Percentiles rank a stretch among this genome's conserved stretches.
These are phyloP conservation scores for Fragum whitleyi DNA, from an alignment of 2,888 invertebrate species.

Conservation along the genomic window DNA sequence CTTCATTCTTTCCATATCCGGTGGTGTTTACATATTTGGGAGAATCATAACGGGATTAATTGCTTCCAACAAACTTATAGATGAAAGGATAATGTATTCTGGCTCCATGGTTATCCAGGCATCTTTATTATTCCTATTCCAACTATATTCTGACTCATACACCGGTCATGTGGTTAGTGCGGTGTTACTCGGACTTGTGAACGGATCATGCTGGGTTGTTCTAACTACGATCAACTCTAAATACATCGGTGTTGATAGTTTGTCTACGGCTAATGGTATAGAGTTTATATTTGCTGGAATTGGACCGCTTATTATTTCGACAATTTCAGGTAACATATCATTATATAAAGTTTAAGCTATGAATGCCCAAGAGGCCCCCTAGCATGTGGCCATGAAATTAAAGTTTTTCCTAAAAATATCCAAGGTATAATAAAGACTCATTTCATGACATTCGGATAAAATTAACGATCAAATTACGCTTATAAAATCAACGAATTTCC, in stretches of 20 bases:
- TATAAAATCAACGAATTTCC: no score
- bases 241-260: slow-evolving; percentile 17
- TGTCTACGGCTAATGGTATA: slow-evolving; percentile 14
- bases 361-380: background rate
- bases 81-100: slow-evolving; percentile 13
- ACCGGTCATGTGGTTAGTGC: slow-evolving; percentile 9
- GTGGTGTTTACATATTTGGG: slow-evolving; percentile 9
- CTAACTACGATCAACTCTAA: slow-evolving; percentile 6
- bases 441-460: no score
- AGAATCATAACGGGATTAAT: slow-evolving; percentile 6
- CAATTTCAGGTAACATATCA: background rate
- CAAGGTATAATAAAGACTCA: no score
- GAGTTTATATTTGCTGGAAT: slow-evolving; percentile 27
- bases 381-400: background rate
- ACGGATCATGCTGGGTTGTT: slow-evolving; percentile 13
- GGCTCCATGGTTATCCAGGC: background rate
- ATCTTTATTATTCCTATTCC: background rate
- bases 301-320: slow-evolving; percentile 6
- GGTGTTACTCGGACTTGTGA: slow-evolving; percentile 14
- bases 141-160: slow-evolving; percentile 21
- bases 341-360: background rate
- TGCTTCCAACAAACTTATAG: background rate
- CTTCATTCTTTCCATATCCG: background rate
- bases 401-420: background rate
- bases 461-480: no score